A percentile compares a stretch with the other conserved stretches of the same genome.
These are phyloP conservation scores for Lindbergichthys nudifrons DNA, from an alignment of 2,797 vertebrate genomes.

Conservation along the genomic window DNA sequence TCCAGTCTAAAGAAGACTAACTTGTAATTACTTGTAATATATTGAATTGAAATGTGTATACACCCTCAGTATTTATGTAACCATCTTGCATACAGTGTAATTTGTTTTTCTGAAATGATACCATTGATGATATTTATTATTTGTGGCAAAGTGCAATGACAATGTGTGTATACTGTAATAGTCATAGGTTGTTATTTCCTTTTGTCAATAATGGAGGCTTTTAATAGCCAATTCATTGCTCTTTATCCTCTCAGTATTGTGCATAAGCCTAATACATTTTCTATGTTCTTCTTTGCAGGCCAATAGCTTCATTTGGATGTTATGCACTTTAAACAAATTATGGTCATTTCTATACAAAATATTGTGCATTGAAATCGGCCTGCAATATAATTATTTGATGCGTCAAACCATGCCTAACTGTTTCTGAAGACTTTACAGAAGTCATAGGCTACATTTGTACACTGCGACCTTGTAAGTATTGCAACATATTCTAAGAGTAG, in stretches of 20 bases:
- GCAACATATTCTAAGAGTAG: conserved; percentile 64
- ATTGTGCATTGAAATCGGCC: conserved; percentile 71
- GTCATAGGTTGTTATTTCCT: conserved; percentile 78
- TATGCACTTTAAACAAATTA: conserved; percentile 94
- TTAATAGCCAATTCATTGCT: conserved; percentile 76
- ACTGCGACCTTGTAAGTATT: conserved; percentile 55
- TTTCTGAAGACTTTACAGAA: conserved; percentile 43
- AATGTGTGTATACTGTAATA: conserved; percentile 88
- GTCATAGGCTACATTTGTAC: conserved; percentile 46
- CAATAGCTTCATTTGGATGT: conserved; percentile 78
- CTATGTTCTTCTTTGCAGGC: conserved; percentile 76
- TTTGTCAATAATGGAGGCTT: conserved; percentile 78
- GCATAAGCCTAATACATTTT: conserved; percentile 71
- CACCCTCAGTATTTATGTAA: conserved; percentile 79
- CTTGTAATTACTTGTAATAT: conserved; percentile 78
- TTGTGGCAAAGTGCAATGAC: conserved; percentile 98
- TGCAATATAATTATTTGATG: conserved; percentile 58
- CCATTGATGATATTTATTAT: conserved; percentile 81
- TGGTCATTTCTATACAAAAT: conserved; percentile 63
- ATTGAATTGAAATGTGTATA: conserved; percentile 55
- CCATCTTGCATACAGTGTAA: conserved; percentile 63
- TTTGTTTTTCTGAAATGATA: conserved; percentile 76
- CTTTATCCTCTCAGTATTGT: conserved; percentile 71
- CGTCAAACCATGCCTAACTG: conserved; percentile 41
- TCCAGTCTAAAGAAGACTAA: conserved; percentile 31